phyloP scores from a whole-genome alignment of 2,888 invertebrate species.

The Galeopsomyia nigrocyanea region DNA sequence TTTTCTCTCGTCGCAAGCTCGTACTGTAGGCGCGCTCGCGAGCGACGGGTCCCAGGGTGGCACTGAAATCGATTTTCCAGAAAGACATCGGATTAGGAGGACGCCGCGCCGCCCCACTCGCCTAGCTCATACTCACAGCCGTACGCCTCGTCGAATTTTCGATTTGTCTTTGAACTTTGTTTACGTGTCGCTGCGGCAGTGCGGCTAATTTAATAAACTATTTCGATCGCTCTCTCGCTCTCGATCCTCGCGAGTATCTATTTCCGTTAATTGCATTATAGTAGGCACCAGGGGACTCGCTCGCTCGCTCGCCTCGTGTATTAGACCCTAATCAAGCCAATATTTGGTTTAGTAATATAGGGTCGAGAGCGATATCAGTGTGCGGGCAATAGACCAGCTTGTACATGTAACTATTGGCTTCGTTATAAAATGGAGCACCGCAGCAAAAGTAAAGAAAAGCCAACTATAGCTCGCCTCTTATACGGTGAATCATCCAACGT shows the following conservation, averaged over 20 bases:
- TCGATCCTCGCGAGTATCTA: too few species aligned
- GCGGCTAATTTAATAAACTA: too few species aligned
- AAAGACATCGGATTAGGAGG: constrained; percentile 2
- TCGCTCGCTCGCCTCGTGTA: constrained; percentile 9
- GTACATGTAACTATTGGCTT: too few species aligned
- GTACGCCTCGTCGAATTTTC: too few species aligned
- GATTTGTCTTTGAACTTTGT: too few species aligned
- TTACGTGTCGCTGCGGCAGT: too few species aligned
- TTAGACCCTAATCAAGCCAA: constrained; percentile 33
- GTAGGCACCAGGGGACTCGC: neutral
- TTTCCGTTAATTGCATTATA: constrained; percentile 22
- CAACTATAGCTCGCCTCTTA: neutral
- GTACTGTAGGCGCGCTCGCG: neutral
- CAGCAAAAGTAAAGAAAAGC: neutral
- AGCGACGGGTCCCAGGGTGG: neutral
- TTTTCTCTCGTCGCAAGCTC: too few species aligned
- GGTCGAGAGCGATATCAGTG: neutral
- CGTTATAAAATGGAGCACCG: neutral
- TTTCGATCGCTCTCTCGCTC: too few species aligned
- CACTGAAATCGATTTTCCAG: constrained; percentile 16
- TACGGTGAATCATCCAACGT: neutral
- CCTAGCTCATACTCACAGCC: too few species aligned
- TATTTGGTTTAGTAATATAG: constrained; percentile 32
- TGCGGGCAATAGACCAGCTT: neutral
- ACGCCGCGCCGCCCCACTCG: neutral